Conservation (phyloP, 1,140 invertebrate genomes). For the Linepithema humile region DNA sequence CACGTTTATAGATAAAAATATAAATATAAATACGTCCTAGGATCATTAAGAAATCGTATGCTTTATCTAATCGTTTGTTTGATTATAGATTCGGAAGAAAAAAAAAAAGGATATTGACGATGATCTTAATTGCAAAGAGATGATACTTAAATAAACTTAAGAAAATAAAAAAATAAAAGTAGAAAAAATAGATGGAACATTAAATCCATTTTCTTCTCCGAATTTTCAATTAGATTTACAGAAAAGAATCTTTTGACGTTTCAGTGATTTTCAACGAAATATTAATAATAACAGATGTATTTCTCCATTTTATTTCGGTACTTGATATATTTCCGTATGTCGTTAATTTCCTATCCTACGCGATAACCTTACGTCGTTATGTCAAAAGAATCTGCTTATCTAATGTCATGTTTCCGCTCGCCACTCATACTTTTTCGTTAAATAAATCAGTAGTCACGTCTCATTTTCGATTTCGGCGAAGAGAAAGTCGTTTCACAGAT, state of each 20-base stretch:
- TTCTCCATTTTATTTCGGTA: slow-evolving; percentile 1
- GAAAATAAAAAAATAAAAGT: too few relatives aligned
- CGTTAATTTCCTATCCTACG: slow-evolving; percentile 29
- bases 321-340: slow-evolving; percentile 15
- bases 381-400: slow-evolving; percentile 48
- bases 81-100: neutral
- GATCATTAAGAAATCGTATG: neutral
- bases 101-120: neutral
- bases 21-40: neutral
- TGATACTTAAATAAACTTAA: neutral
- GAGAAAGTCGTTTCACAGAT: neutral
- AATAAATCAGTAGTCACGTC: neutral
- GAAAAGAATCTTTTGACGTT: neutral
- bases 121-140: neutral
- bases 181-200: neutral
- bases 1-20: neutral
- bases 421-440: neutral
- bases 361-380: slow-evolving; percentile 38
- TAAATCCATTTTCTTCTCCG: neutral
- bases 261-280: neutral
- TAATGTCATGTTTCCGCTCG: slow-evolving; percentile 12
- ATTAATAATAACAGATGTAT: neutral
- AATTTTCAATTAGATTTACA: neutral
- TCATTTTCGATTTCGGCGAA: neutral
- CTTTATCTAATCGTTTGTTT: too few relatives aligned